Conservation (phyloP, 2,797 vertebrate genomes). For the Gila robusta region DNA sequence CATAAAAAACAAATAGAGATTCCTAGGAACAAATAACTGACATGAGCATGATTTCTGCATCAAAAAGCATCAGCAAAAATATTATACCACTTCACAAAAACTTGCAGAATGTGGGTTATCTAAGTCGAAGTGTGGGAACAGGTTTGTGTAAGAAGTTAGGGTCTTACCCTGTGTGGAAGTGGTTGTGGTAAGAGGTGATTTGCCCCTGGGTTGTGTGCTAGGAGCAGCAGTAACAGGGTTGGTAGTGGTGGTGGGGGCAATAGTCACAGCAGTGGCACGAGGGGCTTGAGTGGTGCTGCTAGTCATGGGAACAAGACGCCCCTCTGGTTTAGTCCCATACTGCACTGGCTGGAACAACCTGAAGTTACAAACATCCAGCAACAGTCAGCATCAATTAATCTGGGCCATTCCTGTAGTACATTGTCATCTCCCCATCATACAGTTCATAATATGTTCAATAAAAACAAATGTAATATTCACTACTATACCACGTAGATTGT, state of each 20-base stretch:
- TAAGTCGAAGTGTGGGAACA: not conserved
- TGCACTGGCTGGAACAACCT: conserved; percentile 92
- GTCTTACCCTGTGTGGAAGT: conserved; percentile 85
- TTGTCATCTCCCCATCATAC: not conserved
- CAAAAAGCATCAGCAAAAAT: not conserved
- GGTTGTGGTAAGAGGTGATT: conserved; percentile 77
- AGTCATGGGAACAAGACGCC: conserved; percentile 83
- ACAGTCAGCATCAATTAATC: not conserved
- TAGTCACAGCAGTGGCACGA: conserved; percentile 67
- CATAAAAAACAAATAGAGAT: not conserved
- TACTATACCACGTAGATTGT: not conserved
- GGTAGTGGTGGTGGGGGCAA: conserved; percentile 65
- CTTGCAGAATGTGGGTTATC: not conserved
- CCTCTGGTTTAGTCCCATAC: conserved; percentile 93
- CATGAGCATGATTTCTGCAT: not conserved
- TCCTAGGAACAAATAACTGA: not conserved
- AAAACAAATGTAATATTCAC: not conserved
- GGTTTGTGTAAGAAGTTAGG: not conserved
- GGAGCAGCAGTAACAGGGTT: conserved; percentile 71
- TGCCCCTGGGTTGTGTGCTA: conserved; percentile 76
- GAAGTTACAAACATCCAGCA: conserved; percentile 23
- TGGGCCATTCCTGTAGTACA: not conserved
- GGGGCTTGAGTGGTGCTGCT: conserved; percentile 72
- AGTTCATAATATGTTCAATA: not conserved
- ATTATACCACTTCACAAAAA: not conserved